These are phyloP conservation scores for Leucophenga varia DNA, from an alignment of 1,140 invertebrate genomes.

Conservation along the genomic window DNA sequence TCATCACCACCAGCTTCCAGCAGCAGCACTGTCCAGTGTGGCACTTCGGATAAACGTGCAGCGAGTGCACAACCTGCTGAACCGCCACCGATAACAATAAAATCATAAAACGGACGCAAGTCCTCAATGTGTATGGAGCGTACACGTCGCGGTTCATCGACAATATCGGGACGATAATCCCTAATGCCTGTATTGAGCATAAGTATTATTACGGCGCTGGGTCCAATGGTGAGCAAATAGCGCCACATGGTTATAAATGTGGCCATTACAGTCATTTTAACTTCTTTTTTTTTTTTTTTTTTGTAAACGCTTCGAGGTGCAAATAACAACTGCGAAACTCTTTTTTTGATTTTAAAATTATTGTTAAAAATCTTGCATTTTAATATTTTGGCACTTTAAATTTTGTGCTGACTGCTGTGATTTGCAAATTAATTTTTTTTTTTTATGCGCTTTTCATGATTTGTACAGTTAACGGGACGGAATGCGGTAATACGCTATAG, in stretches of 20 bases:
- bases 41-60: constrained; percentile 70
- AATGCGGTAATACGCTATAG: too few species aligned
- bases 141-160: constrained; percentile 63
- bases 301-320: too few species aligned
- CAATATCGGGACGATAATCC: constrained; percentile 66
- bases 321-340: too few species aligned
- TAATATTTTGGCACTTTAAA: too few species aligned
- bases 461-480: too few species aligned
- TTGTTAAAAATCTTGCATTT: too few species aligned
- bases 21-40: constrained; percentile 70
- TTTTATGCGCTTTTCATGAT: too few species aligned
- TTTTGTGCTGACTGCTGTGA: too few species aligned
- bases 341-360: too few species aligned
- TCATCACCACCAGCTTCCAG: constrained; percentile 84
- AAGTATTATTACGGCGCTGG: constrained; percentile 64
- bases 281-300: not conserved
- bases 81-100: constrained; percentile 79
- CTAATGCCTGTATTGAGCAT: constrained; percentile 63
- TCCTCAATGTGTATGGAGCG: constrained; percentile 56
- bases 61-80: constrained; percentile 81
- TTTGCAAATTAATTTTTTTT: too few species aligned
- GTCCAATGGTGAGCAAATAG: constrained; percentile 64
- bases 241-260: constrained; percentile 54
- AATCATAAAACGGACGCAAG: constrained; percentile 67
- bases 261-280: constrained; percentile 31